A percentile compares a stretch with the other conserved stretches of the same genome.
These are phyloP conservation scores for Trypoxylon attenuatum DNA, from an alignment of 2,888 invertebrate species.

Conservation along the genomic window DNA sequence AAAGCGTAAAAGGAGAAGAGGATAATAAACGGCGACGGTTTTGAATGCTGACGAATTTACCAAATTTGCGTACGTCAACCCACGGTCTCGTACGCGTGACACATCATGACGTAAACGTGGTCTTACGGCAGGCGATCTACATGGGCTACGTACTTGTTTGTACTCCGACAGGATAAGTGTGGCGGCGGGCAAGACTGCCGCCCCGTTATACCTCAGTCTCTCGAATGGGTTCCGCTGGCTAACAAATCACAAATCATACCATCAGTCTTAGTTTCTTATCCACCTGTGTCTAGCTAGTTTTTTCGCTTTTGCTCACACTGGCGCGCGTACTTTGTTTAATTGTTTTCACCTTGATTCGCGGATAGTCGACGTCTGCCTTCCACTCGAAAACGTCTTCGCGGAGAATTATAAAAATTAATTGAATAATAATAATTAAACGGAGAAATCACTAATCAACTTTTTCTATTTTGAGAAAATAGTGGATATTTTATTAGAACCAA, in stretches of 20 bases:
- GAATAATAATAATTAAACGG: too few species aligned
- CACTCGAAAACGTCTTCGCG: too few species aligned
- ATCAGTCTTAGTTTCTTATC: slow-evolving; percentile 62
- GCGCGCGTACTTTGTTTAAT: slow-evolving; percentile 5
- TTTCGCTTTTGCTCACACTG: slow-evolving; percentile 3
- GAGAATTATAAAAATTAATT: too few species aligned
- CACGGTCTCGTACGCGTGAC: slow-evolving; percentile 58
- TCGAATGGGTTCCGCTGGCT: slow-evolving; percentile 85
- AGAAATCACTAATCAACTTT: too few species aligned
- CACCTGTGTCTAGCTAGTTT: slow-evolving; percentile 31
- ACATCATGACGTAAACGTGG: slow-evolving; percentile 61
- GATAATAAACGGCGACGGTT: slow-evolving; percentile 35
- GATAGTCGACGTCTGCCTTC: neutral
- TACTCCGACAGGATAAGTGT: slow-evolving; percentile 78
- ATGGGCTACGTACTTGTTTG: slow-evolving; percentile 80
- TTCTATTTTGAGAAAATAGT: too few species aligned
- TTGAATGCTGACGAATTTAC: too few species aligned
- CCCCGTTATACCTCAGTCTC: slow-evolving; percentile 84
- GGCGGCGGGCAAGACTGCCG: slow-evolving; percentile 76
- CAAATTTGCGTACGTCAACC: too few species aligned
- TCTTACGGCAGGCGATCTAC: slow-evolving; percentile 72
- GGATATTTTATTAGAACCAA: too few species aligned
- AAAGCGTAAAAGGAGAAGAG: neutral
- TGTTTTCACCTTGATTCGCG: neutral
- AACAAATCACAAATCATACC: slow-evolving; percentile 76